Conservation (phyloP, 1,140 invertebrate genomes). For the Musca vetustissima region DNA sequence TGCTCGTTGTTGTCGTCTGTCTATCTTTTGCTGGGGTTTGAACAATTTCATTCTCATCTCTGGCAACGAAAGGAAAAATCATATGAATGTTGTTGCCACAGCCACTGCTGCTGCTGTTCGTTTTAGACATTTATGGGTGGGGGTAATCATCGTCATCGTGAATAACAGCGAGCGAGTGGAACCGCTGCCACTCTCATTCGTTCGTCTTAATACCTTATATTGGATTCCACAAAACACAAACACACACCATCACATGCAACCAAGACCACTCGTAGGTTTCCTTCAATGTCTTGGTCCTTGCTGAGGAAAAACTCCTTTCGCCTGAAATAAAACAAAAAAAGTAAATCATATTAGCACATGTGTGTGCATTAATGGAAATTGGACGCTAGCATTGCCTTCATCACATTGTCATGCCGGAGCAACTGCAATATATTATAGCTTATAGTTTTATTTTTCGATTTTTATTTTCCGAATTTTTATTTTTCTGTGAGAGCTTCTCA, state of each 20-base stretch:
- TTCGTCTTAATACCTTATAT: no score
- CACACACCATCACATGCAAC: no score
- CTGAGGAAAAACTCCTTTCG: not conserved
- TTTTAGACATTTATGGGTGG: conserved; percentile 6
- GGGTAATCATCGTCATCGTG: conserved; percentile 6
- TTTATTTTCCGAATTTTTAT: no score
- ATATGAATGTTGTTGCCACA: not conserved
- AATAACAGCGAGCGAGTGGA: not conserved
- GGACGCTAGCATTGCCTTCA: not conserved
- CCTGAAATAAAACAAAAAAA: no score
- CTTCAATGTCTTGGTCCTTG: conserved; percentile 4
- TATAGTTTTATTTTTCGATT: no score
- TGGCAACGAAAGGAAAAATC: not conserved
- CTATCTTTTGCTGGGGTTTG: conserved; percentile 22
- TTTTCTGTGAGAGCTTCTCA: no score
- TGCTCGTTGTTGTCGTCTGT: conserved; percentile 11
- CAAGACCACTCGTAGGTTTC: no score
- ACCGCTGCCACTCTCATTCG: not conserved
- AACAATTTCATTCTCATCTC: conserved; percentile 21
- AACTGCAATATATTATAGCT: no score
- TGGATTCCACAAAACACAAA: no score
- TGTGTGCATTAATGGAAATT: not conserved
- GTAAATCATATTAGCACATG: conserved; percentile 16
- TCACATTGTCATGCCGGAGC: not conserved
- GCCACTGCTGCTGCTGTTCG: not conserved